Conservation (phyloP, 2,113 vertebrate species). For the Hippocampus comes region DNA sequence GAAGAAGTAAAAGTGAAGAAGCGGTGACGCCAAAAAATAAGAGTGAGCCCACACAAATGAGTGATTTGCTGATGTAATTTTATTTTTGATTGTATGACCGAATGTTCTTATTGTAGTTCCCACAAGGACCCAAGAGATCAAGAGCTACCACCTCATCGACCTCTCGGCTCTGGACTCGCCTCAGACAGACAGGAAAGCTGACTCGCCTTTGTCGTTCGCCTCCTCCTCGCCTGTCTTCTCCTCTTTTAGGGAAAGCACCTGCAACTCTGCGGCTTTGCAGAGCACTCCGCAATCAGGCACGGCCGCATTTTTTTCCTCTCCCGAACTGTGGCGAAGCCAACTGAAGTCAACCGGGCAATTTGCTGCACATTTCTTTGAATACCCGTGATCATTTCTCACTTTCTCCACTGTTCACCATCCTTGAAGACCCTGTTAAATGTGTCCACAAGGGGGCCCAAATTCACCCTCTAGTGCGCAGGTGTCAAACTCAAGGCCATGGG, state of each 20-base stretch:
- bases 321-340: neutral
- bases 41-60: slow-evolving; percentile 15
- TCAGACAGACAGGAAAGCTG: slow-evolving; percentile 15
- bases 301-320: neutral
- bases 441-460: no score
- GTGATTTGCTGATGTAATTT: neutral
- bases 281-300: slow-evolving; percentile 68
- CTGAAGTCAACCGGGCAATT: no score
- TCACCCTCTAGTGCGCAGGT: no score
- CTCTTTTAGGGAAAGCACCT: slow-evolving; percentile 22
- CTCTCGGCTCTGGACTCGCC: slow-evolving; percentile 72
- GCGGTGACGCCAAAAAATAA: slow-evolving; percentile 16
- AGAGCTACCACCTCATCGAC: slow-evolving; percentile 81
- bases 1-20: slow-evolving; percentile 27
- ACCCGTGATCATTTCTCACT: no score
- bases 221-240: slow-evolving; percentile 22
- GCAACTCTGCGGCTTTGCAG: slow-evolving; percentile 55
- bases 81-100: neutral
- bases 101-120: slow-evolving; percentile 48
- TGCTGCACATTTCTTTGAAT: no score
- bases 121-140: slow-evolving; percentile 50
- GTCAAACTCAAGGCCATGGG: no score
- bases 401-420: no score
- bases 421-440: no score
- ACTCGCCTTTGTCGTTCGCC: slow-evolving; percentile 8